Evolutionary conservation across 2,888 invertebrate genomes (phyloP).

Genomic region (Galerucella calmariensis): DNA sequence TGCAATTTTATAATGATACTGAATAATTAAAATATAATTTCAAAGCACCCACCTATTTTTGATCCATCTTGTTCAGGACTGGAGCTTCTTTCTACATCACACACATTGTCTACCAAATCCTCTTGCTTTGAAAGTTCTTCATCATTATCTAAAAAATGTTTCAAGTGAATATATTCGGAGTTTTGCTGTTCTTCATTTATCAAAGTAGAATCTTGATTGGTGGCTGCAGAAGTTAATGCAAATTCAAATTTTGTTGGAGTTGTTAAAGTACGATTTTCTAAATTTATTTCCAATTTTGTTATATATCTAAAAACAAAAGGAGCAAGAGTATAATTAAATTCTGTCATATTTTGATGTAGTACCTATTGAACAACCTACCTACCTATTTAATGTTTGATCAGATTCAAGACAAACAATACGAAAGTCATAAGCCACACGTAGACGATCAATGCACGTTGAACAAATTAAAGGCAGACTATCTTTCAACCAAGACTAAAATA

Average conservation of each 20-base stretch:
- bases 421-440: conserved; percentile 61
- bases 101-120: conserved; percentile 47
- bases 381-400: conserved; percentile 57
- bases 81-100: conserved; percentile 32
- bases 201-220: conserved; percentile 50
- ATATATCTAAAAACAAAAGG: conserved; percentile 17
- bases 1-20: background rate
- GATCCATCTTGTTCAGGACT: conserved; percentile 50
- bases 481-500: conserved; percentile 58
- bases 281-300: conserved; percentile 27
- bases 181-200: conserved; percentile 57
- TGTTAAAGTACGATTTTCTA: conserved; percentile 44
- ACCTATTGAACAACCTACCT: conserved; percentile 42
- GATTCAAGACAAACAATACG: conserved; percentile 59
- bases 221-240: conserved; percentile 45
- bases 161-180: conserved; percentile 59
- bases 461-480: conserved; percentile 60
- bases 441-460: conserved; percentile 57
- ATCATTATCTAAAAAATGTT: conserved; percentile 61
- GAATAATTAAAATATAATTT: background rate
- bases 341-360: background rate
- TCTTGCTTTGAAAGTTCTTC: conserved; percentile 56
- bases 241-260: conserved; percentile 58
- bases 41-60: conserved; percentile 32
- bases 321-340: background rate